A percentile compares a stretch with the other conserved stretches of the same genome.
Conservation (phyloP, 53 echinoderm and acorn worm genomes). For the Echinometra lucunter region DNA sequence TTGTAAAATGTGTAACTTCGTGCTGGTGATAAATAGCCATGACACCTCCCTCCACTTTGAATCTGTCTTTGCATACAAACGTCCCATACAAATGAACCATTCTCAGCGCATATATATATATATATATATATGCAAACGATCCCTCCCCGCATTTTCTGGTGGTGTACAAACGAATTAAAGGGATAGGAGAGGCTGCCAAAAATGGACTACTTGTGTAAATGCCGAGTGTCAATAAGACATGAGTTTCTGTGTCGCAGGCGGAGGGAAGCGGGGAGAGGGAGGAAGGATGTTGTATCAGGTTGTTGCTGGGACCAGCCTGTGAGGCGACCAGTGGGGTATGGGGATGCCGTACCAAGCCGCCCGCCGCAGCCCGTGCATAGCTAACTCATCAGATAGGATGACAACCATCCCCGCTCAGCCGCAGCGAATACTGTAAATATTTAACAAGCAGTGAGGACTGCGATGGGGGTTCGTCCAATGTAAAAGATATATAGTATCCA, state of each 20-base stretch:
- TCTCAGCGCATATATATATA: conserved; percentile 9
- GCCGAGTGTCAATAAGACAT: conserved; percentile 50
- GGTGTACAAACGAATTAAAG: conserved; percentile 36
- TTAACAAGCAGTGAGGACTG: conserved; percentile 48
- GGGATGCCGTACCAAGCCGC: conserved; percentile 2
- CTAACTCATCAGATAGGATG: conserved; percentile 50
- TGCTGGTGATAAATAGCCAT: conserved; percentile 53
- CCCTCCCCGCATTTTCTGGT: background rate
- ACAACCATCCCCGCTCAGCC: conserved; percentile 51
- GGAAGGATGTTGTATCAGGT: background rate
- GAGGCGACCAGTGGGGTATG: background rate
- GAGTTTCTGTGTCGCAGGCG: conserved; percentile 34
- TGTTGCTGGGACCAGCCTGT: conserved; percentile 15
- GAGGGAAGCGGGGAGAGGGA: conserved; percentile 2
- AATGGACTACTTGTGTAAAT: conserved; percentile 26
- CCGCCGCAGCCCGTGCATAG: conserved; percentile 56
- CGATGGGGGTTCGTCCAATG: background rate
- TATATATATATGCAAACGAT: conserved; percentile 47
- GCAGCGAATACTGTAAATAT: conserved; percentile 58
- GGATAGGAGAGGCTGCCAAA: conserved; percentile 49
- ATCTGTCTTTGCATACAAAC: conserved; percentile 55
- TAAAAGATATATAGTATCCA: background rate
- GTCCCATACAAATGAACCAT: conserved; percentile 40
- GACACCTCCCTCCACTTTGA: background rate
- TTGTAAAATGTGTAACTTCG: conserved; percentile 67